Conservation (phyloP, 2,888 invertebrate species). For the Phrixothrix hirtus region DNA sequence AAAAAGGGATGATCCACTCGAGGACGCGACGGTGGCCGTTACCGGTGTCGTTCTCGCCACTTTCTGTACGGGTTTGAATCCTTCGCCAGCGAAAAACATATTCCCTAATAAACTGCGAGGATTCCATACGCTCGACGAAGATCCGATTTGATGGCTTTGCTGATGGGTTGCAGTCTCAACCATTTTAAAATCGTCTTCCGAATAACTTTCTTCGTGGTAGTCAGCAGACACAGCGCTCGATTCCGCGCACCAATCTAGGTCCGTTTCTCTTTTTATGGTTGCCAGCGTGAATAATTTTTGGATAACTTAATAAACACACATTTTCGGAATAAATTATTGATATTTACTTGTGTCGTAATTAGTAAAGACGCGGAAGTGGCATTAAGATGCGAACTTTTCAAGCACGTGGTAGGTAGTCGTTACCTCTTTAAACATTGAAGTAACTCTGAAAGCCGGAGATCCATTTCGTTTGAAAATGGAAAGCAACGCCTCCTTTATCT, state of each 20-base stretch:
- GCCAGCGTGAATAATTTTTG: slow-evolving; percentile 47
- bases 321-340: too few species aligned
- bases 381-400: slow-evolving; percentile 14
- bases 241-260: slow-evolving; percentile 52
- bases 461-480: slow-evolving; percentile 24
- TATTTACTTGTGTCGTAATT: too few species aligned
- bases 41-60: slow-evolving; percentile 46
- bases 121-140: slow-evolving; percentile 35
- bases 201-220: slow-evolving; percentile 43
- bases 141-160: slow-evolving; percentile 27
- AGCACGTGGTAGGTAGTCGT: slow-evolving; percentile 19
- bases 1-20: slow-evolving; percentile 65
- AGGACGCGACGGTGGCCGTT: slow-evolving; percentile 48
- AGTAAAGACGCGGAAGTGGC: too few species aligned
- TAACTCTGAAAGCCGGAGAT: slow-evolving; percentile 22
- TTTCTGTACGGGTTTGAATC: slow-evolving; percentile 55
- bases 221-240: slow-evolving; percentile 40
- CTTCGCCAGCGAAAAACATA: slow-evolving; percentile 50
- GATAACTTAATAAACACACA: not conserved
- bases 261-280: slow-evolving; percentile 51
- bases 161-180: slow-evolving; percentile 51
- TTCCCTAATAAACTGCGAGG: slow-evolving; percentile 43
- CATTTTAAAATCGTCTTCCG: slow-evolving; percentile 50
- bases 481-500: slow-evolving; percentile 26
- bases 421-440: slow-evolving; percentile 24